Conservation (phyloP, 2,888 invertebrate species). For the Coelinius sp. region DNA sequence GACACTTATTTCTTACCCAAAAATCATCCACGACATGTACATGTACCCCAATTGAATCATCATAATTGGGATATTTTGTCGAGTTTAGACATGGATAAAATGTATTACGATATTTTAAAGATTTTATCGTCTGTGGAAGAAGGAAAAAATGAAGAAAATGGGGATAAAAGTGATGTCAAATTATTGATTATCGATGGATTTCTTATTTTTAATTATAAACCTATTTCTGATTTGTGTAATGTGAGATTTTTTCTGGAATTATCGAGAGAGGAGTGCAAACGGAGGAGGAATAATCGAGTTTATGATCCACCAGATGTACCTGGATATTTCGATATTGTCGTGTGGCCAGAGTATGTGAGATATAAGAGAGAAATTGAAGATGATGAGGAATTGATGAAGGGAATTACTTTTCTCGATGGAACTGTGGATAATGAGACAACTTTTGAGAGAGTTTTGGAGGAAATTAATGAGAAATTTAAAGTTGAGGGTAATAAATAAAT, state of each 20-base stretch:
- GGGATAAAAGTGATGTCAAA: slow-evolving; percentile 61
- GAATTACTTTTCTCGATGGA: slow-evolving; percentile 61
- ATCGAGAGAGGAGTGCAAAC: slow-evolving; percentile 78
- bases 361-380: slow-evolving; percentile 72
- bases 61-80: slow-evolving; percentile 83
- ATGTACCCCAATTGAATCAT: slow-evolving; percentile 78
- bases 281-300: slow-evolving; percentile 75
- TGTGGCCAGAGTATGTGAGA: slow-evolving; percentile 90
- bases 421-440: slow-evolving; percentile 47
- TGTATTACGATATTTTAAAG: slow-evolving; percentile 76
- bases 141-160: background rate
- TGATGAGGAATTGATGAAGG: slow-evolving; percentile 50
- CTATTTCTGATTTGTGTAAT: slow-evolving; percentile 79
- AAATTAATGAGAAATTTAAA: slow-evolving; percentile 44
- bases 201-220: slow-evolving; percentile 79
- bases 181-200: slow-evolving; percentile 85
- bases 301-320: slow-evolving; percentile 90
- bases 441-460: slow-evolving; percentile 51
- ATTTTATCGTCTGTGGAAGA: slow-evolving; percentile 62
- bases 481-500: too few species aligned
- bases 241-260: slow-evolving; percentile 83
- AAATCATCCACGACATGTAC: slow-evolving; percentile 77
- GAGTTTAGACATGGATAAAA: slow-evolving; percentile 81
- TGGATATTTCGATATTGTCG: slow-evolving; percentile 89
- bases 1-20: slow-evolving; percentile 83